These are phyloP conservation scores for Drosophila watanabei DNA, from an alignment of 1,140 invertebrate genomes.

Conservation along the genomic window DNA sequence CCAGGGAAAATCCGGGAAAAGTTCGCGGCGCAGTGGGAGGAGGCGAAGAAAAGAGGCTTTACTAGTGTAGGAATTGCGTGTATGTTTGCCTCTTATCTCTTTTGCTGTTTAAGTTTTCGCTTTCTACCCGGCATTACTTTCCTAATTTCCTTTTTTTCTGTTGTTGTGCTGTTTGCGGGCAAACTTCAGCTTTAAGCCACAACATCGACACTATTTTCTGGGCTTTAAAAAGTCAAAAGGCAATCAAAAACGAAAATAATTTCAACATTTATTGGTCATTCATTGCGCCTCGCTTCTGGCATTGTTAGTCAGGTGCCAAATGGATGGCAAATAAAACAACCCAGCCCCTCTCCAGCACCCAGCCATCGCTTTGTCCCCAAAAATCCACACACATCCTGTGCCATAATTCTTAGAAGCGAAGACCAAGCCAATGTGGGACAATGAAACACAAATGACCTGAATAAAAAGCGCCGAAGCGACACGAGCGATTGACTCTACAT, in stretches of 20 bases:
- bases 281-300: conserved; percentile 23
- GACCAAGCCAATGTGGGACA: conserved; percentile 48
- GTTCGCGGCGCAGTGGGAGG: not conserved
- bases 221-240: not conserved
- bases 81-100: conserved; percentile 56
- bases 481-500: conserved; percentile 57
- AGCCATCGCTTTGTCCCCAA: not conserved
- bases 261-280: conserved; percentile 69
- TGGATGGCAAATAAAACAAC: conserved; percentile 59
- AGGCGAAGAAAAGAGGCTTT: conserved; percentile 18
- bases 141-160: conserved; percentile 41
- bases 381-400: conserved; percentile 22
- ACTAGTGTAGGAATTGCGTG: conserved; percentile 47
- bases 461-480: conserved; percentile 45
- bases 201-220: not conserved
- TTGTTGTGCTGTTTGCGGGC: conserved; percentile 1
- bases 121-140: conserved; percentile 55
- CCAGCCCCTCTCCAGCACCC: conserved; percentile 12
- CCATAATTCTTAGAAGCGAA: conserved; percentile 47
- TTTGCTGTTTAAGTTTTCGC: conserved; percentile 59
- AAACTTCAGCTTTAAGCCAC: conserved; percentile 54
- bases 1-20: conserved; percentile 23
- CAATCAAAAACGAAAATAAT: conserved; percentile 38
- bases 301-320: conserved; percentile 64
- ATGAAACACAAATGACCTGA: conserved; percentile 76